Conservation (phyloP, 2,888 invertebrate genomes). For the Brachylomia viminalis region DNA sequence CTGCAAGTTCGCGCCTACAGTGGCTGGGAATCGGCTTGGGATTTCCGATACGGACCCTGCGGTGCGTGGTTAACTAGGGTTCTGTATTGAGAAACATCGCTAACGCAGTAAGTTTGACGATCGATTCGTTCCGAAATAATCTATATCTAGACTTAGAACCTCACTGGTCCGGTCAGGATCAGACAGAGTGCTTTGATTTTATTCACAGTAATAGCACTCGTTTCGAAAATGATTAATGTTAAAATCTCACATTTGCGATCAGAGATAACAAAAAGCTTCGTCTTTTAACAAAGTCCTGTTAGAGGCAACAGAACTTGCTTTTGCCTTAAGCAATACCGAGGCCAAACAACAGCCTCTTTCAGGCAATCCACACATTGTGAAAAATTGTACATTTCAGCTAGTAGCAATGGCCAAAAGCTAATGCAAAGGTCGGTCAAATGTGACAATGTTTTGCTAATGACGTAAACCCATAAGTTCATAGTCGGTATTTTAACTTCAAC, state of each 20-base stretch:
- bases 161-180: no score
- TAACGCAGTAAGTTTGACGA: background rate
- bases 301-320: no score
- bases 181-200: background rate
- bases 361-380: background rate
- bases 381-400: no score
- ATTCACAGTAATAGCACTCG: background rate
- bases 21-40: no score
- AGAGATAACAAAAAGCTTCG: no score
- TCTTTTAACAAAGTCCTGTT: no score
- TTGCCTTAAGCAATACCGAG: no score
- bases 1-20: no score
- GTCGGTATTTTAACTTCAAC: background rate
- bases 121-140: background rate
- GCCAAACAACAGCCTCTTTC: background rate
- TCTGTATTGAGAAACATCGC: constrained; percentile 13
- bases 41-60: constrained; percentile 37
- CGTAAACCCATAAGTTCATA: background rate
- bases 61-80: constrained; percentile 22
- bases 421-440: background rate
- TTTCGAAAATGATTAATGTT: no score
- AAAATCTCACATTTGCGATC: no score
- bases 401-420: no score
- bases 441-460: background rate
- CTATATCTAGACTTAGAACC: background rate